These are phyloP conservation scores for Lathamus discolor DNA, from an alignment of 2,113 vertebrate species.

Conservation along the genomic window DNA sequence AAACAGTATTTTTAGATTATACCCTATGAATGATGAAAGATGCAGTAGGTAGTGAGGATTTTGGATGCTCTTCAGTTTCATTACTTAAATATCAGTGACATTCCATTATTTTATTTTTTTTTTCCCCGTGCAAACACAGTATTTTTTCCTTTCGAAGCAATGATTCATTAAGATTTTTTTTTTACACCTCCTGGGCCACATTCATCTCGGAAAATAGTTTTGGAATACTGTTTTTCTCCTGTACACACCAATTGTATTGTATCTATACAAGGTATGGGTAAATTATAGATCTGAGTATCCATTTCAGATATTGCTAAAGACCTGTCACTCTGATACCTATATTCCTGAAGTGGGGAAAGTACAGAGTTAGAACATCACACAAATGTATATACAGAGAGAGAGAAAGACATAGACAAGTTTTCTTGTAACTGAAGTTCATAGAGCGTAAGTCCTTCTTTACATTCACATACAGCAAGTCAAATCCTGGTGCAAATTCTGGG, in stretches of 20 bases:
- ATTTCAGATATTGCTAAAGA: background rate
- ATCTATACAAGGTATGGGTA: background rate
- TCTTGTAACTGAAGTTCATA: background rate
- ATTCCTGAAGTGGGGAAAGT: background rate
- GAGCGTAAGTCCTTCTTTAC: background rate
- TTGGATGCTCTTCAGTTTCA: background rate
- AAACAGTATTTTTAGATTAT: conserved; percentile 40
- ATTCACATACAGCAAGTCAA: background rate
- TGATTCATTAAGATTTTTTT: background rate
- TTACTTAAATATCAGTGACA: background rate
- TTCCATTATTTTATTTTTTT: background rate
- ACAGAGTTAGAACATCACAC: background rate
- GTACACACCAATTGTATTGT: background rate
- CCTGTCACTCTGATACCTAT: background rate
- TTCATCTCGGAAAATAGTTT: background rate
- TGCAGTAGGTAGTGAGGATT: background rate
- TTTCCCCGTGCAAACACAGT: background rate
- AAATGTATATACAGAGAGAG: background rate
- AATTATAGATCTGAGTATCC: background rate
- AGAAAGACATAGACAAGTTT: background rate
- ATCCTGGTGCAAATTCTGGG: background rate
- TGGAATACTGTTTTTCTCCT: background rate
- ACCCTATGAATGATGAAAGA: background rate
- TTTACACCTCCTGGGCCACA: background rate
- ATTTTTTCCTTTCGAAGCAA: background rate